These are phyloP conservation scores for Ctenicera cuprea DNA, from an alignment of 2,888 invertebrate genomes.

Conservation along the genomic window DNA sequence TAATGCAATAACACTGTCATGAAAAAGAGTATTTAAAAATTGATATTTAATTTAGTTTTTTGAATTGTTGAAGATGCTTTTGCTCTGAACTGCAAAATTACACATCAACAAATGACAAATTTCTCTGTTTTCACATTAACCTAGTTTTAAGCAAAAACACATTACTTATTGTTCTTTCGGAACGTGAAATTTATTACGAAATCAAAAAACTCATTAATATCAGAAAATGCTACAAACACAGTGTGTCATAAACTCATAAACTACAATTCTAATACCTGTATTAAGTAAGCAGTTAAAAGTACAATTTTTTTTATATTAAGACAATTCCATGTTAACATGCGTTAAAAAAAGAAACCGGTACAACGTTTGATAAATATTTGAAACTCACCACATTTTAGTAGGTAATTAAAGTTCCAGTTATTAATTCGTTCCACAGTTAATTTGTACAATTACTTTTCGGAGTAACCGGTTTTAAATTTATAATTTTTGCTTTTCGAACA, in stretches of 20 bases:
- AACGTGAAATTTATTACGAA: constrained; percentile 2
- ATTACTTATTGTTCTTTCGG: constrained; percentile 5
- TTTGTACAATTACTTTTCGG: neutral
- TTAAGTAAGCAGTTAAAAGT: neutral
- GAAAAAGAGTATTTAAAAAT: too few species aligned
- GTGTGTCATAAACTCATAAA: too few species aligned
- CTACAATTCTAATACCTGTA: too few species aligned
- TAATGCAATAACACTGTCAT: too few species aligned
- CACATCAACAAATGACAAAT: neutral
- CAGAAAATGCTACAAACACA: too few species aligned
- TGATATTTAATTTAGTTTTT: too few species aligned
- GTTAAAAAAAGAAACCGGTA: neutral
- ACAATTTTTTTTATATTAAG: neutral
- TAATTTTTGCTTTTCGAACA: constrained; percentile 10
- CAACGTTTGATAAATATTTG: too few species aligned
- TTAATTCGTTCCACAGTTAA: neutral
- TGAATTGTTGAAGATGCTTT: too few species aligned
- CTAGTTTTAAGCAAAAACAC: neutral
- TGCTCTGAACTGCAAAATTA: too few species aligned
- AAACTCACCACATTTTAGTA: neutral
- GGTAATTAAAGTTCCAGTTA: neutral
- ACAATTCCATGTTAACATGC: neutral
- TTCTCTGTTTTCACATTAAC: constrained; percentile 10
- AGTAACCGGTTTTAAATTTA: neutral
- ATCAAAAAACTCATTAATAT: neutral